Evolutionary conservation across 2,113 vertebrate species (phyloP).

Genomic region (Corythornis cristatus): DNA sequence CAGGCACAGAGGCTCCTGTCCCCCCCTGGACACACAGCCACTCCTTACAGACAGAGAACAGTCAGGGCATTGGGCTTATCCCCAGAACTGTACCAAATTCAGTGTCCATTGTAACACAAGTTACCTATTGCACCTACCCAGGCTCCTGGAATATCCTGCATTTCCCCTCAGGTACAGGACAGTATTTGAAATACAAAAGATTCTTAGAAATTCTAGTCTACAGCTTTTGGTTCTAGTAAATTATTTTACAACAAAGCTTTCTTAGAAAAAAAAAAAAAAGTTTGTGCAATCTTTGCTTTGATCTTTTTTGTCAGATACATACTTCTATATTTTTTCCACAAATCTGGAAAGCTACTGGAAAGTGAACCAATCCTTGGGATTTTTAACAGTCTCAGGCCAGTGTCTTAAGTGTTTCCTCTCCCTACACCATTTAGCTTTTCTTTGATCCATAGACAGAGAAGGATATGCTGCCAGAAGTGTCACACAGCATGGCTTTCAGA

Average conservation of each 20-base stretch:
- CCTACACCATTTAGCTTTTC: background rate
- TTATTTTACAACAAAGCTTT: background rate
- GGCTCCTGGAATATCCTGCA: background rate
- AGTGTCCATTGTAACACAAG: background rate
- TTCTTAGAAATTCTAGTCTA: background rate
- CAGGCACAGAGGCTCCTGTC: background rate
- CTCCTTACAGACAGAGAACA: background rate
- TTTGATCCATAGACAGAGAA: background rate
- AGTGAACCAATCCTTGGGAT: background rate
- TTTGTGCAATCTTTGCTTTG: background rate
- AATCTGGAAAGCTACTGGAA: background rate
- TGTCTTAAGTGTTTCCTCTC: background rate
- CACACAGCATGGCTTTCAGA: background rate
- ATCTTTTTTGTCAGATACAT: background rate
- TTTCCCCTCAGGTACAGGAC: background rate
- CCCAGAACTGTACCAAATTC: background rate
- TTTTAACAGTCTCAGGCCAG: background rate
- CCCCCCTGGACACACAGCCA: fast-evolving
- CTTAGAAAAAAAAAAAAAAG: background rate
- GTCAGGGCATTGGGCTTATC: background rate
- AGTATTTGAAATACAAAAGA: background rate
- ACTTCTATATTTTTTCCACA: background rate
- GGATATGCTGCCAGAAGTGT: fast-evolving
- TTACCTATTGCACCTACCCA: background rate
- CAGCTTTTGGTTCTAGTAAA: background rate